Percentiles rank a stretch among this genome's conserved stretches.
Conservation (phyloP, 2,888 invertebrate genomes). For the Polydrusus cervinus region DNA sequence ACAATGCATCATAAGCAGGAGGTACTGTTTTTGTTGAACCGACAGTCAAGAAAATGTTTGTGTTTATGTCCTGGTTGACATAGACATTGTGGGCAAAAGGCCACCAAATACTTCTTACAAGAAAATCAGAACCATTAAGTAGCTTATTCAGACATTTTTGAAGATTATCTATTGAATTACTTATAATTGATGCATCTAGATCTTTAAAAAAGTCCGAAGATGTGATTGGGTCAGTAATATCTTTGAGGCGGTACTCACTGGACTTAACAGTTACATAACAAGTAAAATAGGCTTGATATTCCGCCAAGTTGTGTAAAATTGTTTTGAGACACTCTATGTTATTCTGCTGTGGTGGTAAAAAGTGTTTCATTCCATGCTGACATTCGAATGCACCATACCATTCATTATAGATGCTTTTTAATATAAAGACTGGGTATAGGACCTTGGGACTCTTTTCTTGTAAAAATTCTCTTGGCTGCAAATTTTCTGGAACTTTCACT, state of each 20-base stretch:
- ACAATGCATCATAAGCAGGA: constrained; percentile 46
- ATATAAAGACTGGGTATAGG: too few species aligned
- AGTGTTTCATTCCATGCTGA: not conserved
- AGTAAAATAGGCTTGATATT: not conserved
- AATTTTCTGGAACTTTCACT: too few species aligned
- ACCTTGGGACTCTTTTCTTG: too few species aligned
- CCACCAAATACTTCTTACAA: constrained; percentile 7
- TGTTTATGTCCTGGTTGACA: not conserved
- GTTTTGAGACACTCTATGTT: not conserved
- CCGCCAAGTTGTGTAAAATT: constrained; percentile 4
- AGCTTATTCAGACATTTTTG: not conserved
- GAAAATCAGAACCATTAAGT: constrained; percentile 40
- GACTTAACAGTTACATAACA: not conserved
- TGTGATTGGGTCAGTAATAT: not conserved
- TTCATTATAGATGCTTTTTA: too few species aligned
- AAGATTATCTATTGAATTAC: constrained; percentile 6
- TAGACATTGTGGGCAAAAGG: not conserved
- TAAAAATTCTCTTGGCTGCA: too few species aligned
- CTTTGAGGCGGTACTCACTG: constrained; percentile 11
- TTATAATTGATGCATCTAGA: constrained; percentile 12
- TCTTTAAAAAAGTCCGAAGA: constrained; percentile 25
- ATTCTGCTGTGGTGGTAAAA: not conserved
- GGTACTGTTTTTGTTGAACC: constrained; percentile 8
- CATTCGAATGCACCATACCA: constrained; percentile 6
- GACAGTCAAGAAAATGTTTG: not conserved